Base-by-base conservation (phyloP, 2,113 vertebrate genomes). In the Cottus gobio region DNA sequence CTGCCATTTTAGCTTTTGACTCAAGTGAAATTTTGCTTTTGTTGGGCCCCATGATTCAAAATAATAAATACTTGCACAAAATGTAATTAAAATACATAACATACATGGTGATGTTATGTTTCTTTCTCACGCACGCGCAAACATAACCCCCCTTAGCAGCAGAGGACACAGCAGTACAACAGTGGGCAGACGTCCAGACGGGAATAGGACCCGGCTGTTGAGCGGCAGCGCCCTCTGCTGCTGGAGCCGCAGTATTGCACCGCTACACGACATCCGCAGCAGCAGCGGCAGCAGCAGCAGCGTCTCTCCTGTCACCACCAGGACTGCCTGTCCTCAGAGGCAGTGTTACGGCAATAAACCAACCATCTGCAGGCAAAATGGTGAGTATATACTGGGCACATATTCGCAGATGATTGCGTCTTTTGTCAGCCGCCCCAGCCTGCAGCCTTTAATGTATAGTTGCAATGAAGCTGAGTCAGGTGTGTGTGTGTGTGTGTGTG, bases 291-390 rank as follows among this genome's bases (percentile, higher is more conserved):
- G 39, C 77, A 73, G 77, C 77, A 80, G 79, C 77, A 75, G 69
- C 58, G 79, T 83, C 80, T 82, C 79, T 82, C 57, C 79, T 78
- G 79, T 71, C 75, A 80, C 54, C 71, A 62, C 62, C 86, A 69
- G 87, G 83, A 82, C 95, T 95, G 95, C 93, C 93, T 94, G 91
- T 94, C 87, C 93, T 79, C 84, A 80, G 79, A 93, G 94, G 95
- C 94, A 93, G 94, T 85, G 64, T 44, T 46, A 61, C 82, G 85
- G 80, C 83, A 81, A 86, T 75, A 80, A 76, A 75, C 61, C 80
- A n/a, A 71, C 84, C 16, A 93, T 89, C 95, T 94, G 95, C 96
- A 90, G 95, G 85, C 94, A 93, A 93, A 90, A 98, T 98, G 97
- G 97, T 97, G 85, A 97, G 97, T 92, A 0, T 0, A 2, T 1